phyloP scores from a whole-genome alignment of 2,797 vertebrate species.

The Catostomus latipinnis region DNA sequence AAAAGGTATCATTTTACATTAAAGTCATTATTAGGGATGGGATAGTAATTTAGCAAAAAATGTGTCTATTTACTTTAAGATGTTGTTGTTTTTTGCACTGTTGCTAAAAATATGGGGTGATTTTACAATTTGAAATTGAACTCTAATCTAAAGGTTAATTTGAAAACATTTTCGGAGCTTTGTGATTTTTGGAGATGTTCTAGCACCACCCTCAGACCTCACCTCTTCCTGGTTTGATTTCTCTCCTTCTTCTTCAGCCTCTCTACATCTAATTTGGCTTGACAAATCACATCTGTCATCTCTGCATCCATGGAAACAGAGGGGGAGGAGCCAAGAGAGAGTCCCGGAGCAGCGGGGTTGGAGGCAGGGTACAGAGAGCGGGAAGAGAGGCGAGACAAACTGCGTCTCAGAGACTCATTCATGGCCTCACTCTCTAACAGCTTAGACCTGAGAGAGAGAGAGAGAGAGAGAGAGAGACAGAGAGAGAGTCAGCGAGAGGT shows the following conservation, averaged over 20 bases:
- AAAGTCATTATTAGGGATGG: too few species aligned
- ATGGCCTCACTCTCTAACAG: conserved; percentile 95
- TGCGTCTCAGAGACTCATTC: conserved; percentile 92
- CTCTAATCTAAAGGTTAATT: background rate
- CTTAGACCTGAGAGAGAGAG: conserved; percentile 80
- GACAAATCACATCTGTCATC: conserved; percentile 86
- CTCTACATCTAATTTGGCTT: conserved; percentile 93
- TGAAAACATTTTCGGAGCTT: background rate
- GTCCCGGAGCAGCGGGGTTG: conserved; percentile 63
- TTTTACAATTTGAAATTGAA: too few species aligned
- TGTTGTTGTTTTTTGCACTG: too few species aligned
- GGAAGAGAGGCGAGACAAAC: conserved; percentile 79
- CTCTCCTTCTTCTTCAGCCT: conserved; percentile 91
- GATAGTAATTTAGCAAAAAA: too few species aligned
- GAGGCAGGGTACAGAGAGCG: conserved; percentile 73
- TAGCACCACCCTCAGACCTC: conserved; percentile 1
- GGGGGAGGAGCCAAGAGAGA: conserved; percentile 79
- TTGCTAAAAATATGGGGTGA: too few species aligned
- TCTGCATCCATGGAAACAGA: conserved; percentile 83
- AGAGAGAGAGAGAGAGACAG: background rate
- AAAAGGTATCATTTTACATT: too few species aligned
- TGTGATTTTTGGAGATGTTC: background rate
- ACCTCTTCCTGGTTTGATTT: conserved; percentile 90
- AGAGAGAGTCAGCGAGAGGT: background rate
- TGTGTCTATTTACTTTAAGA: too few species aligned